Base-by-base conservation (phyloP, 2,888 invertebrate species). In the Tenthredo livida region DNA sequence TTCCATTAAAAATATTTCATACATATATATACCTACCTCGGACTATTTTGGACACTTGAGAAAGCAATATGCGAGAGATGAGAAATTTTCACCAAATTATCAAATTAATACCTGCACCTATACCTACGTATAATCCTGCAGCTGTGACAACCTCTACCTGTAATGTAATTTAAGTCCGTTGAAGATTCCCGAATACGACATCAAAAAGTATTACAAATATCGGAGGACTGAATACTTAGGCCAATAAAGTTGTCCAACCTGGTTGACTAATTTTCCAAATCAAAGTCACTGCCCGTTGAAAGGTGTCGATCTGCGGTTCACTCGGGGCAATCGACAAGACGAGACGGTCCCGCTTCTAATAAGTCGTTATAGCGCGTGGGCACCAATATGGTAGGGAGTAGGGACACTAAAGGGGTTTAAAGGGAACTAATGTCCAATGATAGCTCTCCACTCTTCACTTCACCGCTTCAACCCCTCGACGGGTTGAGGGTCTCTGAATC, bases 381-480 rank as follows among this genome's bases (percentile, higher is more conserved):
- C 17, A 77, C 77, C 47, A 33, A 50, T 50, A 77, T 77, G 33
- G 54, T 47, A 47, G 40, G 10, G 10, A 43, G 10, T 43, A 33
- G 47, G 77, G 77, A 50, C 75, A 54, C 77, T 54, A 9, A 54
- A 33, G 54, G 54, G 54, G 33, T 33, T 67, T 72, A 84, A 88
- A 87, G 87, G 54, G 54, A 77, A 54, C 84, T 87, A 86, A 85
- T 88, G 84, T 85, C 80, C 86, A 86, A 86, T 87, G 89, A 89
- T 89, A 87, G 87, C 87, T 47, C 47, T 47, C 12, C 25, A 54
- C 77, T 33, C 77, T 77, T 29, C 54, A 40, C 33, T 77, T 54
- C 29, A 10, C 33, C 75, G 47, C 50, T 33, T 77, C 33, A 7
- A 25, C 84, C 84, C 87, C 85, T 84, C 17, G 77, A 86, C 29